Evolutionary conservation across 2,113 vertebrate genomes (phyloP), one percentile per base, ranked within the genome.

Genomic region (Podiceps cristatus): DNA sequence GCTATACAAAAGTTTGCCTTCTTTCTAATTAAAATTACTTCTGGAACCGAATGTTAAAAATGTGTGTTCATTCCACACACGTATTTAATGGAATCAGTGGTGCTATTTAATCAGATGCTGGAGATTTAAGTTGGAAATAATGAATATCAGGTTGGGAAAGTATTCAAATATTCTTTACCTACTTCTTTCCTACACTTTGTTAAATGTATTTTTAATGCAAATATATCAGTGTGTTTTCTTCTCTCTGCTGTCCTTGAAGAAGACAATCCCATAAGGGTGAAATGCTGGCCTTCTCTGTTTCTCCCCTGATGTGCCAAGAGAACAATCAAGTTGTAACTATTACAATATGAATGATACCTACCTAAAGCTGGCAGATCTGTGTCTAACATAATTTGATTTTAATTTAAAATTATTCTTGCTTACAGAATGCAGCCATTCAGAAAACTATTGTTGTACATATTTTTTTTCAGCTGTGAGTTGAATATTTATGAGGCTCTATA

Each of bases 81-180:
- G 9, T 68, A 44, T 96, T 88, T 72, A 88, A 81, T 91, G 71
- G 78, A 97, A 87, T 88, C 81, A 44, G 66, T 47, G 55, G 56
- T 64, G 53, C 40, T 90, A 45, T 86, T 95, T 92, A 93, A 94
- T 88, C 92, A 95, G 88, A 95, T 96, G 49, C 28, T 37, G 18
- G 40, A 92, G 93, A 90, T 78, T 93, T 95, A 44, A 86, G 82
- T 24, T 79, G 49, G 71, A 96, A 92, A 88, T 92, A 85, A 95
- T 69, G 69, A 88, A 60, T 92, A 91, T 75, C 40, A 82, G 86
- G 40, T 76, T 71, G 35, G 24, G 35, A 60, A 88, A 60, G 53
- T 49, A 56, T 50, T 90, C 71, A 83, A 56, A 76, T 88, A 79
- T 85, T 75, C 74, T 72, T 90, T 92, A 88, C 66, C 66, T 75